A percentile compares a stretch with the other conserved stretches of the same genome.
These are phyloP conservation scores for Etheostoma cragini DNA, from an alignment of 2,113 vertebrate species.

Conservation along the genomic window DNA sequence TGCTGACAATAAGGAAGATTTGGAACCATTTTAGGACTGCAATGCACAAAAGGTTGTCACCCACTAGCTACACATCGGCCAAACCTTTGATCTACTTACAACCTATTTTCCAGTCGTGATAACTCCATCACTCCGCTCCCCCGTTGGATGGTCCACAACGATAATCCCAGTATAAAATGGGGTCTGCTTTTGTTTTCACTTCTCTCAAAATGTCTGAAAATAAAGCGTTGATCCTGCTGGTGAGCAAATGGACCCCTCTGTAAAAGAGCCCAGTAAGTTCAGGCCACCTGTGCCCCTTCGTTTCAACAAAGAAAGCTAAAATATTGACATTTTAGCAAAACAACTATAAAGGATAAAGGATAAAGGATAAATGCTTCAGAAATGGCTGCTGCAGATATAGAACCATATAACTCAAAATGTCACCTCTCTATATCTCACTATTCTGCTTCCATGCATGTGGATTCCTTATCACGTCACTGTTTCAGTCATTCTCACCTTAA, in stretches of 20 bases:
- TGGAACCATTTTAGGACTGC: not conserved
- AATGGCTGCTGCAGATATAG: not conserved
- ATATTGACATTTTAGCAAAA: not conserved
- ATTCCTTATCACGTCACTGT: not conserved
- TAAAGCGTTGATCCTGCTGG: too few species aligned
- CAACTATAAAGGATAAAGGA: not conserved
- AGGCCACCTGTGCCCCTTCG: not conserved
- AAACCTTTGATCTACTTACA: not conserved
- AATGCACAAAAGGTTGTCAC: not conserved
- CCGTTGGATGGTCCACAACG: not conserved
- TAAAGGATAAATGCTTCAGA: not conserved
- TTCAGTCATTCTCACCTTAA: not conserved
- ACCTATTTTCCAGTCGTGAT: not conserved
- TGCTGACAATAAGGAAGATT: too few species aligned
- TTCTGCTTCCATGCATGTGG: not conserved
- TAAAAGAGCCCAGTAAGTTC: not conserved
- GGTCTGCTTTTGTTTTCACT: not conserved
- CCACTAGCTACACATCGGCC: not conserved
- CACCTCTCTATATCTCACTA: not conserved
- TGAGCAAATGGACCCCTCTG: too few species aligned
- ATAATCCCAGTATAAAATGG: not conserved
- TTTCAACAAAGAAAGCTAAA: not conserved
- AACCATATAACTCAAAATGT: slow-evolving; percentile 19
- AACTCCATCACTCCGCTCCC: not conserved
- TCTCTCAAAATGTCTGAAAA: not conserved